phyloP scores from a whole-genome alignment of 92 coral and sea anemone genomes.

The Palythoa heliodiscus region DNA sequence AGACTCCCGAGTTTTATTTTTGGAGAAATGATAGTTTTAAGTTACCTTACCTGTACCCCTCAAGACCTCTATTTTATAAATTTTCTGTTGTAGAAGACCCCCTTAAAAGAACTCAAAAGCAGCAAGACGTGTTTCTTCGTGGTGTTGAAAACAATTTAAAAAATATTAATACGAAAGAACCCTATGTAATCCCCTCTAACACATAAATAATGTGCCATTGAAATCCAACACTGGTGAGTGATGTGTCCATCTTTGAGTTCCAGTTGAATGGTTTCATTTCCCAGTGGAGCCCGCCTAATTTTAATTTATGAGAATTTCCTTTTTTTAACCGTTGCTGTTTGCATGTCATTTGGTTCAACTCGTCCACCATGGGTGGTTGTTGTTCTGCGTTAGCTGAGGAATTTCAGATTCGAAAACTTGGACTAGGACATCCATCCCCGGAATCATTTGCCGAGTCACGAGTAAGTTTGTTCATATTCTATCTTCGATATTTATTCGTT shows the following conservation, averaged over 20 bases:
- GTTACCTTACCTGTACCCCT: too few species aligned
- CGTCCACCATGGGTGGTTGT: constrained; percentile 73
- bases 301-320: constrained; percentile 40
- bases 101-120: too few species aligned
- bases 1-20: too few species aligned
- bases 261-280: neutral
- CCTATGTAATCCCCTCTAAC: too few species aligned
- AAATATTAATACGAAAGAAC: too few species aligned
- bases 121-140: too few species aligned
- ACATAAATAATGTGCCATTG: neutral
- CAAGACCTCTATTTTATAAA: too few species aligned
- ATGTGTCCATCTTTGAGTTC: neutral
- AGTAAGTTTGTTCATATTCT: constrained; percentile 54
- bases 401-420: constrained; percentile 74
- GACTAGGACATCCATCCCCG: constrained; percentile 64
- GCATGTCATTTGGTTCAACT: constrained; percentile 20
- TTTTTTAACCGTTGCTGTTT: constrained; percentile 9
- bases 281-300: constrained; percentile 24
- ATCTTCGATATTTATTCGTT: neutral
- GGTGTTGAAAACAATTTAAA: too few species aligned
- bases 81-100: too few species aligned
- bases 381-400: constrained; percentile 72
- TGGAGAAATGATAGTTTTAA: too few species aligned
- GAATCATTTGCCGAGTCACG: constrained; percentile 76
- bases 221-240: neutral